A percentile compares a stretch with the other conserved stretches of the same genome.
Conservation (phyloP, 2,888 invertebrate genomes). For the Troides aeacus region DNA sequence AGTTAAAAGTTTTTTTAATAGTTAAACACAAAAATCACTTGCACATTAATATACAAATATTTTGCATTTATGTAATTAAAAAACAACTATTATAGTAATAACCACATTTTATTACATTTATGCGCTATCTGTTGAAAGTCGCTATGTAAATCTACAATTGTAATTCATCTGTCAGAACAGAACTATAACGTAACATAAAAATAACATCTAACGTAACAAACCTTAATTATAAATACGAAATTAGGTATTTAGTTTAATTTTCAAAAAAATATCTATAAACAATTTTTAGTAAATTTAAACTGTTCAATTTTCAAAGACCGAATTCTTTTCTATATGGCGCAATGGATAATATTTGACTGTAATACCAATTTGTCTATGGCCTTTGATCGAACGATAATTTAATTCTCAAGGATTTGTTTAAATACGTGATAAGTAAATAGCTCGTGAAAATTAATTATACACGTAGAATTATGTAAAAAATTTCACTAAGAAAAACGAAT, state of each 20-base stretch:
- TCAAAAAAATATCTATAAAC: background rate
- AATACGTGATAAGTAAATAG: background rate
- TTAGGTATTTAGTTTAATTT: background rate
- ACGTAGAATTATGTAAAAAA: background rate
- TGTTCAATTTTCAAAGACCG: constrained; percentile 7
- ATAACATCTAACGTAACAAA: background rate
- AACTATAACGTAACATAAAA: constrained; percentile 1
- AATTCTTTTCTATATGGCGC: constrained; percentile 13
- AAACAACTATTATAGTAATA: background rate
- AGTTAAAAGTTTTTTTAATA: constrained; percentile 12
- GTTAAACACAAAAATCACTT: constrained; percentile 1
- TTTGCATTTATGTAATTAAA: background rate
- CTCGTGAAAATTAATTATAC: background rate
- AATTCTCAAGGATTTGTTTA: background rate
- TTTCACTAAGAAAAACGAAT: too few species aligned
- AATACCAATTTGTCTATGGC: constrained; percentile 22
- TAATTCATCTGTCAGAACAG: constrained; percentile 23
- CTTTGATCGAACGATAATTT: background rate
- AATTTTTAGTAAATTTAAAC: constrained; percentile 2
- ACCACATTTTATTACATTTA: constrained; percentile 2
- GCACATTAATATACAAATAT: background rate
- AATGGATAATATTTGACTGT: constrained; percentile 6
- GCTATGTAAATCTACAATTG: constrained; percentile 17
- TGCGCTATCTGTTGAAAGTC: constrained; percentile 11
- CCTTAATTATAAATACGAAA: constrained; percentile 4